Evolutionary conservation across 2,113 vertebrate genomes (phyloP), one percentile per base, ranked within the genome.

Genomic region (Lepus europaeus): DNA sequence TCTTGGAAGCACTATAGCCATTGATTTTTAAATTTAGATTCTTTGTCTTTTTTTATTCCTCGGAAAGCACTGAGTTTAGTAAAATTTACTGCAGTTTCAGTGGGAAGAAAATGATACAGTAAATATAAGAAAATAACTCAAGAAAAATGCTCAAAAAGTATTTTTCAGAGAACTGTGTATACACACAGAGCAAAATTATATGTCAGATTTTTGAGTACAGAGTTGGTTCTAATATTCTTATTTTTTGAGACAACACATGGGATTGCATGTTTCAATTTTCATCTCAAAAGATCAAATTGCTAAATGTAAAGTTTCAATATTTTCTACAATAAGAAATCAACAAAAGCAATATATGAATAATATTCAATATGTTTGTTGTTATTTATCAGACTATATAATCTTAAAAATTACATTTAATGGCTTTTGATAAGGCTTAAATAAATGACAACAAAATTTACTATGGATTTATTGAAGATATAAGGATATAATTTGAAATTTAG

Each of bases 11-110:
- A 96, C n/a, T 97, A 78, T 78, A 92, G 59, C 27, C 77, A 96
- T 93, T 97, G 88, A 97, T 97, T 97, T 97, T 98, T 96, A 97
- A 95, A 98, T 97, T 97, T 96, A 89, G 78, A 73, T 51, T 45
- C 70, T 93, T 93, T 97, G 61, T 81, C 66, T 90, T 96, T 96
- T 63, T 53, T 33, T 45, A 90, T 63, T 29, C 33, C 89, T 61
- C 70, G 78, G 85, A 96, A 64, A 11, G 0, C 59, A 74, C 61
- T 14, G 63, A 96, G 56, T 88, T 88, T 86, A 33, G 77, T 93
- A 64, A 90, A 97, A 95, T 0, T 96, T 92, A 74, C 84, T 49
- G 76, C 64, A 95, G 77, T 83, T 97, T 97, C 94, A 89, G 53
- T 7, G 31, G 6, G 69, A 66, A 94, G 4, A 33, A 87, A 79